phyloP scores from a whole-genome alignment of 2,113 vertebrate species.

The Elephas maximus region DNA sequence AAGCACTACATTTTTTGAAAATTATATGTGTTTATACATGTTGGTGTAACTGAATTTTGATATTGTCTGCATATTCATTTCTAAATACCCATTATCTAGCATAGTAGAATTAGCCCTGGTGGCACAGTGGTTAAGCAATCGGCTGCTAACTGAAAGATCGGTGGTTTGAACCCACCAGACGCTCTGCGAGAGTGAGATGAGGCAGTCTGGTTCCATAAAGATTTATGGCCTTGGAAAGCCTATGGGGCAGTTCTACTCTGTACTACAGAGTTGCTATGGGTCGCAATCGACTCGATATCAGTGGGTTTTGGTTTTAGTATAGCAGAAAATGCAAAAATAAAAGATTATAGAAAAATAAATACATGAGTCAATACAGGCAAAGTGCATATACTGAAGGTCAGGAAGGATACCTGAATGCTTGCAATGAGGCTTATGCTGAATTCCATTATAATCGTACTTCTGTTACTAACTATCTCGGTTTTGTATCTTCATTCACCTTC shows the following conservation, averaged over 20 bases:
- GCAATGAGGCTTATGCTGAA: not conserved
- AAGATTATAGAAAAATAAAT: not conserved
- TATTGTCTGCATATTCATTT: not conserved
- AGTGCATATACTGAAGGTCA: not conserved
- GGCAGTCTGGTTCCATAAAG: too few relatives aligned
- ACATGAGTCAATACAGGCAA: not conserved
- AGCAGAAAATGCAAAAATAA: not conserved
- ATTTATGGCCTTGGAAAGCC: too few relatives aligned
- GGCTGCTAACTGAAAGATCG: too few relatives aligned
- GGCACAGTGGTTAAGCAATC: too few relatives aligned
- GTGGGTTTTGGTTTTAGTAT: not conserved
- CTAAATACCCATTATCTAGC: not conserved
- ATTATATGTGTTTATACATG: not conserved
- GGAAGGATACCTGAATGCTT: not conserved
- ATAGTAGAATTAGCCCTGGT: not conserved
- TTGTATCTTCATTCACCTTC: not conserved
- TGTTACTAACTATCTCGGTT: not conserved
- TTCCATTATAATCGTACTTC: not conserved
- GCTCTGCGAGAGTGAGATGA: too few relatives aligned
- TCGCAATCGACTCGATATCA: too few relatives aligned
- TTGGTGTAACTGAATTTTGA: not conserved
- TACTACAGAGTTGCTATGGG: too few relatives aligned
- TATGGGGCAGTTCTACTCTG: too few relatives aligned
- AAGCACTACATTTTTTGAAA: conserved; percentile 19
- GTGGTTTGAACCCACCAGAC: too few relatives aligned